A percentile compares a stretch with the other conserved stretches of the same genome.
These are phyloP conservation scores for Oceanodroma leucorhoa DNA, from an alignment of 2,797 vertebrate species.

Conservation along the genomic window DNA sequence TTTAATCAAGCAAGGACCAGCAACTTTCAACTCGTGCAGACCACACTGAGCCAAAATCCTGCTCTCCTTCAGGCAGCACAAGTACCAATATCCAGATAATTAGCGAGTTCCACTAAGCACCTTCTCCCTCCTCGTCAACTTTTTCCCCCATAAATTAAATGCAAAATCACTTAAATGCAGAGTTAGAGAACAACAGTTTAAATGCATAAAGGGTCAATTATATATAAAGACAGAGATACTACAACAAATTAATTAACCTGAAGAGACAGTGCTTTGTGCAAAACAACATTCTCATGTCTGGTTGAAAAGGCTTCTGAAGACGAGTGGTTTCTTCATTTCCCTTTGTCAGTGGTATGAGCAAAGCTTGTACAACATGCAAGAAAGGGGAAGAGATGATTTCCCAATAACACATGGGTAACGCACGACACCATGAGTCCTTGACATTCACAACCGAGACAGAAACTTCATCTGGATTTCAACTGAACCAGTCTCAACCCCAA, in stretches of 20 bases:
- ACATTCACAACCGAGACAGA: background rate
- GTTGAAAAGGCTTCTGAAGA: background rate
- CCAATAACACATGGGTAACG: background rate
- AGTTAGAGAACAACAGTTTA: background rate
- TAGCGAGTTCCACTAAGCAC: background rate
- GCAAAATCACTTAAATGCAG: background rate
- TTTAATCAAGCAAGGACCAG: background rate
- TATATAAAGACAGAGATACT: background rate
- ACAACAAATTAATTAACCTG: background rate
- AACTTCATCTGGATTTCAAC: background rate
- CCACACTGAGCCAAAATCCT: background rate
- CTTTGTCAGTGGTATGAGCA: background rate
- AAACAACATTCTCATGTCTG: background rate
- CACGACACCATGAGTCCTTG: fast-evolving
- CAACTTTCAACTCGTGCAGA: background rate
- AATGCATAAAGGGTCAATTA: background rate
- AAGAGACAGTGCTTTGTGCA: background rate
- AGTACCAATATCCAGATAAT: background rate
- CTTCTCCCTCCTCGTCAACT: background rate
- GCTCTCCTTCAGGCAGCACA: background rate
- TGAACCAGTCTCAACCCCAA: fast-evolving
- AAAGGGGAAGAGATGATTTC: background rate
- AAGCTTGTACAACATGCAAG: background rate
- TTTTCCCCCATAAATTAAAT: background rate
- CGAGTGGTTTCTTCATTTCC: background rate